Conservation (phyloP, 2,888 invertebrate species). For the Adela reaumurella region DNA sequence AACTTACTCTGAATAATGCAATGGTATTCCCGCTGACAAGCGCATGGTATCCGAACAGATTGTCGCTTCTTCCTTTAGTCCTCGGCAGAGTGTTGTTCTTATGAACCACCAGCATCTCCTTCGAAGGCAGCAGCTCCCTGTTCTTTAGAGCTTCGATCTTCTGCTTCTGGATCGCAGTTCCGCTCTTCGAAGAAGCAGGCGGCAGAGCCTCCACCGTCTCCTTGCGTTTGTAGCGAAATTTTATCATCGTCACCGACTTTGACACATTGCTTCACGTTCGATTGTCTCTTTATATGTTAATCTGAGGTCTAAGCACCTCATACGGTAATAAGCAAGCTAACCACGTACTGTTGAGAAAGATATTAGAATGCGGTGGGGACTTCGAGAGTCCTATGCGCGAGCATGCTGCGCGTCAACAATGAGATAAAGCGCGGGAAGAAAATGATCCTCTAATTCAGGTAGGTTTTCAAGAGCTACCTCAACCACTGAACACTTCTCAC, state of each 20-base stretch:
- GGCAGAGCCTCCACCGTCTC: constrained; percentile 33
- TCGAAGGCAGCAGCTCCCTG: constrained; percentile 42
- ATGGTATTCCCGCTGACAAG: constrained; percentile 32
- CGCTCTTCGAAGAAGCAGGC: constrained; percentile 18
- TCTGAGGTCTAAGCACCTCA: constrained; percentile 16
- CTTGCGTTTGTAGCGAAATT: constrained; percentile 65
- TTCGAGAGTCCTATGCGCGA: not conserved
- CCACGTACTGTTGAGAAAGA: constrained; percentile 36
- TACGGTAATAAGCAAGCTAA: constrained; percentile 41
- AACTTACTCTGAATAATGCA: constrained; percentile 45
- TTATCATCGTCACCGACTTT: constrained; percentile 47
- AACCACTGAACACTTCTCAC: too few species aligned
- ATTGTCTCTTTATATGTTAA: not conserved
- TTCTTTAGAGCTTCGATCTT: constrained; percentile 44
- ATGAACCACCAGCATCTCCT: constrained; percentile 38
- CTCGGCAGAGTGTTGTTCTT: constrained; percentile 47
- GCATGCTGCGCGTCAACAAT: too few species aligned
- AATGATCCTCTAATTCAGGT: too few species aligned
- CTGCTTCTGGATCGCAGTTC: constrained; percentile 42
- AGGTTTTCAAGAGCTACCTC: too few species aligned
- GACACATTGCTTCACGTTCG: not conserved
- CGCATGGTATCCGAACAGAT: constrained; percentile 7
- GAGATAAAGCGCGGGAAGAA: not conserved
- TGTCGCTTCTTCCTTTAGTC: constrained; percentile 13
- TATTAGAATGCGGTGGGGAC: constrained; percentile 29